Conservation (phyloP, 2,113 vertebrate genomes). For the Phrynosoma blainvillii region DNA sequence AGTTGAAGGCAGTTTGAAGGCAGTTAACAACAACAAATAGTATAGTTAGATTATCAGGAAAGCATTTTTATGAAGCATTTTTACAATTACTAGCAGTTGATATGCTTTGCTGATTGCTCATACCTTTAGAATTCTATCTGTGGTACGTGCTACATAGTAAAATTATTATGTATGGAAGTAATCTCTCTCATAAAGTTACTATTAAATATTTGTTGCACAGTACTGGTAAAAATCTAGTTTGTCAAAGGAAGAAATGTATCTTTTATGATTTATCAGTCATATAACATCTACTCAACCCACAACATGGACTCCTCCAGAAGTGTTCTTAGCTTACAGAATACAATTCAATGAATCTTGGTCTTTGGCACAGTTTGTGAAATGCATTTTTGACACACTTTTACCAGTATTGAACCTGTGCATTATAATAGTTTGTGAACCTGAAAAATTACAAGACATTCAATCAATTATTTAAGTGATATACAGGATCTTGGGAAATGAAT, state of each 20-base stretch:
- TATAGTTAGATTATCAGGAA: background rate
- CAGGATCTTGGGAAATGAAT: accelerated
- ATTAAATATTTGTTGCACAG: background rate
- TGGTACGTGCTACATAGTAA: background rate
- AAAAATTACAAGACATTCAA: background rate
- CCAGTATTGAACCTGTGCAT: background rate
- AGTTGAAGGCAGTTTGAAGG: no score
- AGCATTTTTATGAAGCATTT: background rate
- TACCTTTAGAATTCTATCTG: background rate
- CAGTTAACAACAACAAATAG: no score
- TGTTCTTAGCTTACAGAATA: background rate
- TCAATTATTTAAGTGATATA: background rate
- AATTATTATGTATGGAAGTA: background rate
- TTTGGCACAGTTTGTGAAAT: background rate
- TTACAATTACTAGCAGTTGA: background rate
- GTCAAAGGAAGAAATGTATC: background rate
- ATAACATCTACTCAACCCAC: background rate
- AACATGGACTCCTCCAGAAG: background rate
- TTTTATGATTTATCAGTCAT: background rate
- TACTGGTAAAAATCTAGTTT: background rate
- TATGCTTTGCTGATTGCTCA: background rate
- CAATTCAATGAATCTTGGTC: background rate
- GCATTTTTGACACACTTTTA: background rate
- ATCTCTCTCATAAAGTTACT: background rate
- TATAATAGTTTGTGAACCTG: background rate